Evolutionary conservation across 1,140 invertebrate species (phyloP).

Genomic region (Habropoda laboriosa): DNA sequence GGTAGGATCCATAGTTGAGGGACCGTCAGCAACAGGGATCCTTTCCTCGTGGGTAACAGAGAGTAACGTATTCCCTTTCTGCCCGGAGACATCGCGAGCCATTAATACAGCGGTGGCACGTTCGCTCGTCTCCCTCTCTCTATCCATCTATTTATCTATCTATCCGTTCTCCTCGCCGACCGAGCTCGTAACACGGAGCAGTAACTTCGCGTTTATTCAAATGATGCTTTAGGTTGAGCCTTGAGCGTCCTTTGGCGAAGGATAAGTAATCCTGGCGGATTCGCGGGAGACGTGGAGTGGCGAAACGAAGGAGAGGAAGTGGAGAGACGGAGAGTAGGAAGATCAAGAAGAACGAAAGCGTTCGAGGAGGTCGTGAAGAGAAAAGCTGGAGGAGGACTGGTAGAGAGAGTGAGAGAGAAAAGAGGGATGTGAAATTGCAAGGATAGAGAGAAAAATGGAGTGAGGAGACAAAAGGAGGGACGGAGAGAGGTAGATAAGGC

Average conservation of each 20-base stretch:
- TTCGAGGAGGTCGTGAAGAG: constrained; percentile 47
- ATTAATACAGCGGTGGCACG: constrained; percentile 64
- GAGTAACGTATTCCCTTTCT: constrained; percentile 37
- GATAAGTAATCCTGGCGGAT: constrained; percentile 74
- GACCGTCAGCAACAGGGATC: constrained; percentile 33
- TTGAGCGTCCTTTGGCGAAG: constrained; percentile 67
- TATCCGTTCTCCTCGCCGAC: background rate
- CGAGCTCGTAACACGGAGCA: constrained; percentile 53
- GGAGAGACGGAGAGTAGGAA: constrained; percentile 29
- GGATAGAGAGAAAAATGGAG: background rate
- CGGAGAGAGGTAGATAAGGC: constrained; percentile 69
- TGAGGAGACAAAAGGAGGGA: constrained; percentile 57
- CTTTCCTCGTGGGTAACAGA: constrained; percentile 26
- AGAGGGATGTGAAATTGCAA: too few species aligned
- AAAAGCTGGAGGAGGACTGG: constrained; percentile 49
- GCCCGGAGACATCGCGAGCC: constrained; percentile 46
- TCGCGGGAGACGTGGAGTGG: constrained; percentile 38
- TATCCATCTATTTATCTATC: constrained; percentile 21
- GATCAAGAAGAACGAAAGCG: constrained; percentile 35
- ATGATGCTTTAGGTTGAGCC: constrained; percentile 75
- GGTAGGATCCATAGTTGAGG: constrained; percentile 28
- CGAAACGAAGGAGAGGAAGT: constrained; percentile 33
- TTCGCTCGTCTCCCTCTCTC: constrained; percentile 20
- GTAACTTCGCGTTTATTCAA: constrained; percentile 78
- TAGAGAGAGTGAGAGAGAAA: constrained; percentile 33